Evolutionary conservation across 2,113 vertebrate species (phyloP).

Genomic region (Oncorhynchus tshawytscha): DNA sequence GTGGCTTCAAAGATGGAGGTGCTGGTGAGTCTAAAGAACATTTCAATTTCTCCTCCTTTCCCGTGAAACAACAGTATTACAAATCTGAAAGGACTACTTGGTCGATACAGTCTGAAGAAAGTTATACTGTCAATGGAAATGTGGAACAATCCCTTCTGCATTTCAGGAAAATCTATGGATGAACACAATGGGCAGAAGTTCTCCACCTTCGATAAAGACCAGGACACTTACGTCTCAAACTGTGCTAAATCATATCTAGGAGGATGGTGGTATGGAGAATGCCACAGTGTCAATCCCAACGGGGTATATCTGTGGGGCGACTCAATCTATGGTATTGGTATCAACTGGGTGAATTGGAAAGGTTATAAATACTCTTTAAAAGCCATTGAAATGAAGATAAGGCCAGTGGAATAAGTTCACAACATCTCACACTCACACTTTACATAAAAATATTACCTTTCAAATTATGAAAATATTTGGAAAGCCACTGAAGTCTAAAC

Average conservation of each 20-base stretch:
- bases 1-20: slow-evolving; percentile 71
- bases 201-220: slow-evolving; percentile 77
- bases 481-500: background rate
- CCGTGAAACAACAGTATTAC: background rate
- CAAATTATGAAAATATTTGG: no score
- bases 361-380: slow-evolving; percentile 27
- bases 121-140: background rate
- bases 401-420: background rate
- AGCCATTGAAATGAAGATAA: slow-evolving; percentile 32
- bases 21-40: slow-evolving; percentile 56
- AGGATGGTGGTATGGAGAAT: slow-evolving; percentile 74
- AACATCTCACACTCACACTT: background rate
- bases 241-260: slow-evolving; percentile 68
- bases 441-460: no score
- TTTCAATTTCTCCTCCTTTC: background rate
- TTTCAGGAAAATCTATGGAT: slow-evolving; percentile 66
- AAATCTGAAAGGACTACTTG: background rate
- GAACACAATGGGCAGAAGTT: slow-evolving; percentile 72
- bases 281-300: slow-evolving; percentile 72
- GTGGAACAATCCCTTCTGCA: background rate
- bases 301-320: slow-evolving; percentile 71
- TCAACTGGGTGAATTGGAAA: slow-evolving; percentile 31
- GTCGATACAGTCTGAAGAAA: background rate
- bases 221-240: slow-evolving; percentile 65
- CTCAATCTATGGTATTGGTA: slow-evolving; percentile 13